These are phyloP conservation scores for Zoanthus solanderi DNA, from an alignment of 92 coral and sea anemone genomes.

Conservation along the genomic window DNA sequence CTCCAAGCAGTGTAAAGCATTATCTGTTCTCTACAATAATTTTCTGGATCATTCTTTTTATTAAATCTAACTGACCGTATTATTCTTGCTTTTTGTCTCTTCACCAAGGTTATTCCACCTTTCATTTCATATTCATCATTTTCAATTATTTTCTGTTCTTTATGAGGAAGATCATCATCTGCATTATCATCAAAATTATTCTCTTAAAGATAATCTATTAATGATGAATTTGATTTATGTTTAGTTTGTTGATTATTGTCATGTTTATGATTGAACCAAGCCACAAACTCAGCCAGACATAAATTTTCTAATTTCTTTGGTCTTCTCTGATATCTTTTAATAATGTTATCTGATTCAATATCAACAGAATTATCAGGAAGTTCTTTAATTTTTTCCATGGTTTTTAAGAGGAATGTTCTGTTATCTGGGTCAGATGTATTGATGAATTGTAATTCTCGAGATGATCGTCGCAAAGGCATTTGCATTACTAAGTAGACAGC, in stretches of 20 bases:
- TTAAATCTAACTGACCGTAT: constrained; percentile 57
- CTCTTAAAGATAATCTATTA: constrained; percentile 40
- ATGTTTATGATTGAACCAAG: constrained; percentile 72
- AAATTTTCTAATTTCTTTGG: constrained; percentile 64
- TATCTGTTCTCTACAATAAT: constrained; percentile 51
- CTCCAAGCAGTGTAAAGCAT: constrained; percentile 64
- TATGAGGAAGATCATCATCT: constrained; percentile 42
- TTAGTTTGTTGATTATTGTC: constrained; percentile 9
- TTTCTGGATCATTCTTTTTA: constrained; percentile 65
- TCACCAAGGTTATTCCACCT: constrained; percentile 51
- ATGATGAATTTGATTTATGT: constrained; percentile 2
- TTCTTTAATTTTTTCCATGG: constrained; percentile 67
- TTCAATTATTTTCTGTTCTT: constrained; percentile 7
- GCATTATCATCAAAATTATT: constrained; percentile 51
- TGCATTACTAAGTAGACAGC: constrained; percentile 77
- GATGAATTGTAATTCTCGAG: constrained; percentile 74
- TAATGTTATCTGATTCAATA: constrained; percentile 74
- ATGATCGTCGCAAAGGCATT: constrained; percentile 72
- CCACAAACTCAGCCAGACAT: constrained; percentile 82
- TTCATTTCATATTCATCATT: constrained; percentile 36
- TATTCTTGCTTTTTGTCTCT: constrained; percentile 43
- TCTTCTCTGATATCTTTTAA: constrained; percentile 74
- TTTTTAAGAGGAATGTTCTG: constrained; percentile 68
- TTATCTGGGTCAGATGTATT: constrained; percentile 79
- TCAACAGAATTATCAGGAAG: constrained; percentile 72